A percentile compares a stretch with the other conserved stretches of the same genome.
Conservation (phyloP, 2,797 vertebrate genomes). For the Jordanella pulchra region DNA sequence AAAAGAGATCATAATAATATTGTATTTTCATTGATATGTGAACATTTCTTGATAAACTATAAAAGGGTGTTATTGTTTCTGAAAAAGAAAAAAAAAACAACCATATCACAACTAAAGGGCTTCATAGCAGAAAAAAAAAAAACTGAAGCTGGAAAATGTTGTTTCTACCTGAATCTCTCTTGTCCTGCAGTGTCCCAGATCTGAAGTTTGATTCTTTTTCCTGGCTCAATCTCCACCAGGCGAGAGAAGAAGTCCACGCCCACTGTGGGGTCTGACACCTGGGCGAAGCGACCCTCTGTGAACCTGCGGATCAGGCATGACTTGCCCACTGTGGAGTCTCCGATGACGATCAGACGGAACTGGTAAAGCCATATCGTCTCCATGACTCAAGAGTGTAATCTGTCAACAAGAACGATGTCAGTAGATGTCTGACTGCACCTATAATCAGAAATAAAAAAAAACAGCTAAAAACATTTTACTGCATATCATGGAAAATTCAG, state of each 20-base stretch:
- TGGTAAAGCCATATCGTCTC: constrained; percentile 98
- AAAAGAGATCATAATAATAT: too few species aligned
- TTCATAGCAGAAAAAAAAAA: not conserved
- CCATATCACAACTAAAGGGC: not conserved
- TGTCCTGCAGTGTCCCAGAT: constrained; percentile 93
- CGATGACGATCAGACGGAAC: constrained; percentile 94
- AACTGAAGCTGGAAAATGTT: too few species aligned
- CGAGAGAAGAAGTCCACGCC: constrained; percentile 97
- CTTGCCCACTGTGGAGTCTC: constrained; percentile 95
- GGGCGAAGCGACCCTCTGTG: constrained; percentile 93
- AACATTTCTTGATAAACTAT: not conserved
- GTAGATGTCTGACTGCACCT: not conserved
- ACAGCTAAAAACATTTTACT: not conserved
- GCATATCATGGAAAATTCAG: not conserved
- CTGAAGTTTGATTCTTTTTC: constrained; percentile 93
- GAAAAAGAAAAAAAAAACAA: not conserved
- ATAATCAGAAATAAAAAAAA: not conserved
- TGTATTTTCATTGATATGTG: too few species aligned
- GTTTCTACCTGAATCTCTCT: constrained; percentile 87
- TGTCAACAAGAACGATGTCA: constrained; percentile 17
- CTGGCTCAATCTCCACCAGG: constrained; percentile 93
- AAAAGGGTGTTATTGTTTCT: not conserved
- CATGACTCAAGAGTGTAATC: constrained; percentile 77
- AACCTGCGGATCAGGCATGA: constrained; percentile 95
- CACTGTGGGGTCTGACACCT: constrained; percentile 94